Percentiles rank a stretch among this genome's conserved stretches.
Evolutionary conservation across 2,113 vertebrate species (phyloP).

Genomic region (Esox niger): DNA sequence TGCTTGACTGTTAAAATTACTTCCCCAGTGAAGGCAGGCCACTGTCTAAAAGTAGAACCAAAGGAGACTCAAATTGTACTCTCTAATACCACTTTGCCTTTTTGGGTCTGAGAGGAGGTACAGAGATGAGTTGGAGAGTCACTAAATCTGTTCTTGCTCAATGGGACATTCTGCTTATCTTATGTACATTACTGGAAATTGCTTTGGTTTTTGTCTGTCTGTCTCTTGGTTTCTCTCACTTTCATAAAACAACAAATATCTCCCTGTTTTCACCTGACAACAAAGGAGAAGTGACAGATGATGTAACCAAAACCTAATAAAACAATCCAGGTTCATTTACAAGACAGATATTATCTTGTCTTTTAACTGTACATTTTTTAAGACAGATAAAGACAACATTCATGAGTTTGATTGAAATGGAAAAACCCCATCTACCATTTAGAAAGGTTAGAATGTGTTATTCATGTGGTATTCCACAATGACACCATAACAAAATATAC

Average conservation of each 20-base stretch:
- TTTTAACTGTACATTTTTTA: too few species aligned
- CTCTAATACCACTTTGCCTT: slow-evolving; percentile 28
- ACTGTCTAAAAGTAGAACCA: slow-evolving; percentile 42
- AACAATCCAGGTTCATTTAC: neutral
- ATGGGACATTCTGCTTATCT: neutral
- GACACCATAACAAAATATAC: too few species aligned
- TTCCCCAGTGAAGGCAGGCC: slow-evolving; percentile 46
- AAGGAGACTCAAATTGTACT: slow-evolving; percentile 12
- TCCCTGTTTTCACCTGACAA: too few species aligned
- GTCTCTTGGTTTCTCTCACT: neutral
- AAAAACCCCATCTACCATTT: neutral
- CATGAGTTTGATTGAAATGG: neutral
- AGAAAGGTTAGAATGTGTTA: too few species aligned
- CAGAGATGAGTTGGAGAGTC: slow-evolving; percentile 9
- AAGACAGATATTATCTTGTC: neutral
- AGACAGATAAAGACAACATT: too few species aligned
- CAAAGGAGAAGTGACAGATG: slow-evolving; percentile 30
- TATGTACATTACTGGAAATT: too few species aligned
- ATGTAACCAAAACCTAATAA: slow-evolving; percentile 8
- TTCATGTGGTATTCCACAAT: too few species aligned
- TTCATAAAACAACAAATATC: too few species aligned
- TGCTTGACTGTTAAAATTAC: slow-evolving; percentile 36
- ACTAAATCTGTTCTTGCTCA: neutral
- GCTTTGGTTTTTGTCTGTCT: neutral
- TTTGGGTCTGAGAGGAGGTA: slow-evolving; percentile 12